These are phyloP conservation scores for Leptarthrus brevirostris DNA, from an alignment of 2,888 invertebrate species.

Conservation along the genomic window DNA sequence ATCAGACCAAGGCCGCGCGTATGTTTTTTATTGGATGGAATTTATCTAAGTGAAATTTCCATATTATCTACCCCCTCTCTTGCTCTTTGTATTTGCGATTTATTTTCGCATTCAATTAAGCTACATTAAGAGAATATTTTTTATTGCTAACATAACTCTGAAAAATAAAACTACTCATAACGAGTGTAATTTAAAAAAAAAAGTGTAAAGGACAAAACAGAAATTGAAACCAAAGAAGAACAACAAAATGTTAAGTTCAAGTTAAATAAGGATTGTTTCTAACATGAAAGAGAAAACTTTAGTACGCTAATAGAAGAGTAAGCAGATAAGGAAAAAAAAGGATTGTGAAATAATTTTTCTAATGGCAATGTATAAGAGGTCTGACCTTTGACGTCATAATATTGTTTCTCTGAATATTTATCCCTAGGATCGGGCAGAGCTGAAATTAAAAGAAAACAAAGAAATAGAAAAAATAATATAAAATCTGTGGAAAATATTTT, in stretches of 20 bases:
- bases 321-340: not conserved
- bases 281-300: too few relatives aligned
- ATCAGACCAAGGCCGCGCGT: not conserved
- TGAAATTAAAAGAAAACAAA: slow-evolving; percentile 58
- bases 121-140: too few relatives aligned
- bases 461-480: slow-evolving; percentile 44
- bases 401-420: slow-evolving; percentile 61
- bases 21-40: not conserved
- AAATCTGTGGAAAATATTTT: slow-evolving; percentile 8
- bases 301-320: not conserved
- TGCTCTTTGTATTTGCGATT: too few relatives aligned
- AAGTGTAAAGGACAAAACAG: not conserved
- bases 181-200: not conserved
- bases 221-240: not conserved
- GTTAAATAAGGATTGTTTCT: not conserved
- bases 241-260: not conserved
- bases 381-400: slow-evolving; percentile 64
- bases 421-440: slow-evolving; percentile 62
- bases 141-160: not conserved
- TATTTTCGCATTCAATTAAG: too few relatives aligned
- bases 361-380: slow-evolving; percentile 35
- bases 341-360: slow-evolving; percentile 5
- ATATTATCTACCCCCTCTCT: not conserved
- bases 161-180: not conserved
- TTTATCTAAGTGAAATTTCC: not conserved